phyloP scores from a whole-genome alignment of 2,113 vertebrate species.

The Gavia stellata region DNA sequence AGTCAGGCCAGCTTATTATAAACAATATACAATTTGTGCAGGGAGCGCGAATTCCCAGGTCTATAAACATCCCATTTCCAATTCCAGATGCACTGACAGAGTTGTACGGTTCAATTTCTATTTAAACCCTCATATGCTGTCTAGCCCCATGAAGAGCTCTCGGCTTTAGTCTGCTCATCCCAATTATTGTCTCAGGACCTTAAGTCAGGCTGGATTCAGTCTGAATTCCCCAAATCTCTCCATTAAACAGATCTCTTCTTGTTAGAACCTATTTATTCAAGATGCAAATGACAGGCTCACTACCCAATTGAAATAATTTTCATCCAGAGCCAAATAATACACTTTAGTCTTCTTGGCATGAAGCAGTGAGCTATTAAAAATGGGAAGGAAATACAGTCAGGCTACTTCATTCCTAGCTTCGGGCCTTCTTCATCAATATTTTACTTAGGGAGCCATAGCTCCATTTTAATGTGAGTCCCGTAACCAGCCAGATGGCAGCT shows the following conservation, averaged over 20 bases:
- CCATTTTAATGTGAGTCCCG: neutral
- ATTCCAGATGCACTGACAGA: slow-evolving; percentile 32
- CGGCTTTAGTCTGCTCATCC: slow-evolving; percentile 33
- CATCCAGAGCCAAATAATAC: slow-evolving; percentile 27
- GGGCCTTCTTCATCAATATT: slow-evolving; percentile 60
- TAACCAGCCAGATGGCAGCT: neutral
- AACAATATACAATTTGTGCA: slow-evolving; percentile 13
- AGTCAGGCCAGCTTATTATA: slow-evolving; percentile 28
- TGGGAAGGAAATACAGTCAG: slow-evolving; percentile 25
- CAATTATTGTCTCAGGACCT: slow-evolving; percentile 47
- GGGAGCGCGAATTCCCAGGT: slow-evolving; percentile 41
- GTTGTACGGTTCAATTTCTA: slow-evolving; percentile 48
- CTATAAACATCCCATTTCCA: slow-evolving; percentile 45
- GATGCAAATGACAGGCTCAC: slow-evolving; percentile 56
- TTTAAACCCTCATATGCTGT: slow-evolving; percentile 26
- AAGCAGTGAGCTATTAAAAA: slow-evolving; percentile 38
- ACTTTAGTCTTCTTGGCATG: slow-evolving; percentile 16
- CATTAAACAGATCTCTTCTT: slow-evolving; percentile 52
- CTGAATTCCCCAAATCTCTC: slow-evolving; percentile 52
- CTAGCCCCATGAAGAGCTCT: slow-evolving; percentile 42
- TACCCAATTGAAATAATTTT: slow-evolving; percentile 22
- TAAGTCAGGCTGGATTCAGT: slow-evolving; percentile 23
- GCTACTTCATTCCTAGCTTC: slow-evolving; percentile 14
- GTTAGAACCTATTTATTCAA: slow-evolving; percentile 49
- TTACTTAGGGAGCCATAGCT: neutral